Conservation (phyloP, 2,797 vertebrate species). For the Acrossocheilus fasciatus region DNA sequence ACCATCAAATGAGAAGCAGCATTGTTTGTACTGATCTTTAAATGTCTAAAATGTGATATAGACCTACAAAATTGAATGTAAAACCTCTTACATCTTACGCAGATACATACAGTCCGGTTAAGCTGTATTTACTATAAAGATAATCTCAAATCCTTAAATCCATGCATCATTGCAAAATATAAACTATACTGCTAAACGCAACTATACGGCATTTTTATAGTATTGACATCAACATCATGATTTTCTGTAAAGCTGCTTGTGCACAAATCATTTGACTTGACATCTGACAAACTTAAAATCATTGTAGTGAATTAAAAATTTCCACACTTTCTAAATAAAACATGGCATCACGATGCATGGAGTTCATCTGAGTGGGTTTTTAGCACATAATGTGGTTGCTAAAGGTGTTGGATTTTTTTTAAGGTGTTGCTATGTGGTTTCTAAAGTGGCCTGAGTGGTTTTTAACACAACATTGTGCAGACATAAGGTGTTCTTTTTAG, state of each 20-base stretch:
- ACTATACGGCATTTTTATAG: not conserved
- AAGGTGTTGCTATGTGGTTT: not conserved
- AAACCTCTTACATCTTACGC: not conserved
- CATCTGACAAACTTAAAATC: not conserved
- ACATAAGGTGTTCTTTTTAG: not conserved
- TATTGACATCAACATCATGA: not conserved
- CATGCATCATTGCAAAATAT: not conserved
- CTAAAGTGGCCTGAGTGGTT: not conserved
- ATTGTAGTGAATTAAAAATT: not conserved
- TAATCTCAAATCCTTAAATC: not conserved
- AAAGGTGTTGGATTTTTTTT: not conserved
- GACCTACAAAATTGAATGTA: not conserved
- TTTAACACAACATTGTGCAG: not conserved
- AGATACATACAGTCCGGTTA: not conserved
- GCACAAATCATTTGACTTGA: not conserved
- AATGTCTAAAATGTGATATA: not conserved
- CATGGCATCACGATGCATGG: not conserved
- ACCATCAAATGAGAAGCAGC: not conserved
- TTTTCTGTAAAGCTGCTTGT: not conserved
- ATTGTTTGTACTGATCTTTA: slow-evolving; percentile 9
- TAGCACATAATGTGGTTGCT: not conserved
- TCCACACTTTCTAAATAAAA: not conserved
- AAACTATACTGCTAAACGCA: not conserved
- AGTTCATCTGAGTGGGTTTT: not conserved
- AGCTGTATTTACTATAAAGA: not conserved